A percentile compares a stretch with the other conserved stretches of the same genome.
phyloP scores from a whole-genome alignment of 2,113 vertebrate genomes.

The Heterotis niloticus region DNA sequence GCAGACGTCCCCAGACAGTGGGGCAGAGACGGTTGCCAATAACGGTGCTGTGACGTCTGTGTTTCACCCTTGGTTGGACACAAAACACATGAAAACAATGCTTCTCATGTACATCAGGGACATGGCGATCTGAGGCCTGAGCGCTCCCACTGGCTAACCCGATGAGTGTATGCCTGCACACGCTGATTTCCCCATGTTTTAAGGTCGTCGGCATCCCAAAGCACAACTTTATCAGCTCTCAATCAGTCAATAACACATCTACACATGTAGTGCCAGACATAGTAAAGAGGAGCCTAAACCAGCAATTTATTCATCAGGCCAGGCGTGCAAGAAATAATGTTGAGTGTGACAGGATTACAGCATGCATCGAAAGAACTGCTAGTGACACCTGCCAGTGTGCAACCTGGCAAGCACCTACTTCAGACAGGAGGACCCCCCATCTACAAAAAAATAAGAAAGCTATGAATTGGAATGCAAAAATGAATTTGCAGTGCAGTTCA shows the following conservation, averaged over 20 bases:
- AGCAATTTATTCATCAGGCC: not conserved
- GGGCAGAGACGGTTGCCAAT: not conserved
- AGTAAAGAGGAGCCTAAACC: not conserved
- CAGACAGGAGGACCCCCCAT: not conserved
- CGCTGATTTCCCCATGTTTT: too few species aligned
- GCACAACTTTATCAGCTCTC: constrained; percentile 8
- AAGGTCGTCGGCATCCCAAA: constrained; percentile 10
- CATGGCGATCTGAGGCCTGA: not conserved
- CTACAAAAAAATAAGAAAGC: too few species aligned
- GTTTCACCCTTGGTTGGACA: not conserved
- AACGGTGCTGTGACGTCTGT: not conserved
- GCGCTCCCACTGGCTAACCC: not conserved
- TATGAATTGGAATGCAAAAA: too few species aligned
- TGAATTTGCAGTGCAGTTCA: too few species aligned
- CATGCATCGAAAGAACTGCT: not conserved
- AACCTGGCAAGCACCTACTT: not conserved
- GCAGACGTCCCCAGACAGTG: constrained; percentile 1
- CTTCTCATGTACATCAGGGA: not conserved
- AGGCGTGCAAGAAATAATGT: too few species aligned
- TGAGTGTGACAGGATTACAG: not conserved
- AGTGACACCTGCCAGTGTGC: not conserved
- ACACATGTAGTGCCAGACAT: not conserved
- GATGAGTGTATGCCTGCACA: not conserved
- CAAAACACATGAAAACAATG: not conserved
- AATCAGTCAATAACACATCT: not conserved